Base-by-base conservation (phyloP, 37 sponge, comb jelly and placozoan species). In the Halisarca cf. caerulea region DNA sequence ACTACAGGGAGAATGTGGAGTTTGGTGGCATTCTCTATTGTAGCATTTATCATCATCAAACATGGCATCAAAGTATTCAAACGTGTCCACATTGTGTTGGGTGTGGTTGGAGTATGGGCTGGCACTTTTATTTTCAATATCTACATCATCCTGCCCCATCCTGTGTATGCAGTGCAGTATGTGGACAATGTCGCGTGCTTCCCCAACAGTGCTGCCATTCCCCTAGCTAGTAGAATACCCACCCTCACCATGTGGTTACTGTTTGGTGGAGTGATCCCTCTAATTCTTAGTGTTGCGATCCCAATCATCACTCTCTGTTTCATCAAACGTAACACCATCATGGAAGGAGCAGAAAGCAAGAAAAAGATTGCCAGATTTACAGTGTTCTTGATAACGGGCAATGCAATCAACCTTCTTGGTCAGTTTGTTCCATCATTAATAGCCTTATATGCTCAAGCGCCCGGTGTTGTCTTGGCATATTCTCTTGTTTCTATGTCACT, bases 271-370 rank as follows among this genome's bases (percentile, higher is more conserved):
- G 1, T 68, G 33, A 27, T 4, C 30, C 69, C 69, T 34, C 69
- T 68, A 27, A 27, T 2, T 4, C n/a, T 68, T 34, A 68, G 69
- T 34, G 30, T 34, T 17, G 34, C 35, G 32, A 34, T 68, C 69
- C 69, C 69, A 27, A 30, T 5, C 32, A 34, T 68, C 35, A 34
- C 35, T 30, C 69, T 68, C 35, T 68, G 69, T 34, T 68, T 32
- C 69, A 68, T 68, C 69, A 68, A 30, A 34, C 69, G 69, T 34
- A 28, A 68, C 69, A 68, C 35, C 33, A 27, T 68, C 15, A 68
- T 34, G 30, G 69, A 68, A 34, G 69, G 69, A 6, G 69, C 35
- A 1, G 32, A 68, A 17, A 30, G 30, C 69, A 68, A 68, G 32
- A 28, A 34, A 34, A 34, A 17, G 35, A 68, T 68, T 18, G 69